These are phyloP conservation scores for Drosophila kanekoi DNA, from an alignment of 2,888 invertebrate genomes.

Conservation along the genomic window DNA sequence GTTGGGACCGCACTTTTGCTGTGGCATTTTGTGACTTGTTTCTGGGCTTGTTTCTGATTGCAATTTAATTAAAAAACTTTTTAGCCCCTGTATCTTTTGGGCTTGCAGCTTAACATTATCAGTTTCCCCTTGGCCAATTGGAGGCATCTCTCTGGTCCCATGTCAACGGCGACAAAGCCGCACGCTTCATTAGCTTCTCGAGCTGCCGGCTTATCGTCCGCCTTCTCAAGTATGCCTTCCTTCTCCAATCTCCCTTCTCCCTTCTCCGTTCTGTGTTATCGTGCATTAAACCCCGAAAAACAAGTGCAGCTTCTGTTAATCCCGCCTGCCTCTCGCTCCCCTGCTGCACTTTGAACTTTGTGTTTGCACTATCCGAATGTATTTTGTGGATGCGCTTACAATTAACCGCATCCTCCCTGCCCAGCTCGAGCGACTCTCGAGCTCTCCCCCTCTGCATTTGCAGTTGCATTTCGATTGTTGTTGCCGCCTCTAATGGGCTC, in stretches of 20 bases:
- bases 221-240: constrained; percentile 39
- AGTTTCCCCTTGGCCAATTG: constrained; percentile 37
- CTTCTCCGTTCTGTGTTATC: constrained; percentile 46
- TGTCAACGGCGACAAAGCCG: constrained; percentile 23
- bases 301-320: constrained; percentile 57
- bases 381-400: constrained; percentile 27
- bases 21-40: constrained; percentile 26
- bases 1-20: not conserved
- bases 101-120: constrained; percentile 30
- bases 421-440: not conserved
- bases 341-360: constrained; percentile 70
- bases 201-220: constrained; percentile 42
- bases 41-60: constrained; percentile 38
- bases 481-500: constrained; percentile 72
- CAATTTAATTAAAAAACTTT: constrained; percentile 61
- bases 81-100: constrained; percentile 27
- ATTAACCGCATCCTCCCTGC: constrained; percentile 19
- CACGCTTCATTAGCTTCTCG: constrained; percentile 49
- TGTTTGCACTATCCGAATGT: constrained; percentile 42
- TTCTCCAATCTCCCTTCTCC: not conserved
- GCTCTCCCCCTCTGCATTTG: constrained; percentile 7
- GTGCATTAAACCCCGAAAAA: constrained; percentile 63
- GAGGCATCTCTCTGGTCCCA: constrained; percentile 3
- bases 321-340: constrained; percentile 1
- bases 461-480: constrained; percentile 57